phyloP scores from a whole-genome alignment of 2,113 vertebrate species.

The Proterorhinus semilunaris region DNA sequence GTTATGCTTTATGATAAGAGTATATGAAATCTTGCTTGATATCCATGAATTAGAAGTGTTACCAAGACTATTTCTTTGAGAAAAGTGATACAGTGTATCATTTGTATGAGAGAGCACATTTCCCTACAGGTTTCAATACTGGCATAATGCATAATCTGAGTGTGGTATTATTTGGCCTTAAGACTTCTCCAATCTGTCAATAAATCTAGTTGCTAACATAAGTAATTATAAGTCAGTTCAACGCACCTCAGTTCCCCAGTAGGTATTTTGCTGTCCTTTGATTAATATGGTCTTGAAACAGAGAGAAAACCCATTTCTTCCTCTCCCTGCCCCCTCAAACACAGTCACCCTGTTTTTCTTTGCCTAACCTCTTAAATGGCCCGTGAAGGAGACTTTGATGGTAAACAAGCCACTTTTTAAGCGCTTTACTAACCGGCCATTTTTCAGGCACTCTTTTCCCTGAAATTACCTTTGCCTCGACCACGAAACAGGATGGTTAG shows the following conservation, averaged over 20 bases:
- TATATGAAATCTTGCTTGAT: no score
- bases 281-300: conserved; percentile 60
- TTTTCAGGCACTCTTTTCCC: conserved; percentile 40
- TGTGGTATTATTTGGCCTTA: no score
- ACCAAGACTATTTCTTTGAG: no score
- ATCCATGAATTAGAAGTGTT: no score
- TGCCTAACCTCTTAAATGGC: conserved; percentile 45
- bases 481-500: conserved; percentile 20
- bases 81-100: no score
- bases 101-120: no score
- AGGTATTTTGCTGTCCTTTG: conserved; percentile 41
- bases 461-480: conserved; percentile 25
- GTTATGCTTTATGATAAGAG: no score
- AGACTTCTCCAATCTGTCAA: no score
- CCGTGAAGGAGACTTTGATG: conserved; percentile 48
- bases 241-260: background rate
- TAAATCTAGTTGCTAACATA: no score
- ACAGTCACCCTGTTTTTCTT: conserved; percentile 34
- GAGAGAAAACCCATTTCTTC: conserved; percentile 45
- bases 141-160: no score
- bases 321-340: conserved; percentile 12
- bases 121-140: no score
- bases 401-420: conserved; percentile 62
- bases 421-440: conserved; percentile 52
- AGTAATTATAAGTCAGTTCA: background rate